Evolutionary conservation across 2,797 vertebrate species (phyloP).

Genomic region (Sternarchorhynchus goeldii): DNA sequence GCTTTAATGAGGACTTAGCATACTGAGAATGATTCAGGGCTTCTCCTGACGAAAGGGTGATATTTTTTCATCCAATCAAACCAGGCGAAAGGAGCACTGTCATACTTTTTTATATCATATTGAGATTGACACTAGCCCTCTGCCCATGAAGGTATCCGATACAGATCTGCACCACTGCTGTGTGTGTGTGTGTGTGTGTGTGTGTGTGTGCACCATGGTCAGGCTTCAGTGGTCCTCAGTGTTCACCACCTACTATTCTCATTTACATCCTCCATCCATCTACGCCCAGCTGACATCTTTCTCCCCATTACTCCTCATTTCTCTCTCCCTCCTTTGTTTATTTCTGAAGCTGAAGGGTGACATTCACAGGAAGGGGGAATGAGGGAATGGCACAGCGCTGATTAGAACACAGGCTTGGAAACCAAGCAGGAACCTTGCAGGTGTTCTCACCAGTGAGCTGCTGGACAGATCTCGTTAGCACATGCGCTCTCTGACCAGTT

Average conservation of each 20-base stretch:
- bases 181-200: background rate
- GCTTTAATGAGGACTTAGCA: conserved; percentile 47
- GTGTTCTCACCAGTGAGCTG: conserved; percentile 63
- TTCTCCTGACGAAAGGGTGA: conserved; percentile 25
- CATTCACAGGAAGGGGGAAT: conserved; percentile 24
- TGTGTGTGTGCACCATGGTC: conserved; percentile 7
- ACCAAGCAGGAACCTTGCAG: conserved; percentile 58
- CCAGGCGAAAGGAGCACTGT: background rate
- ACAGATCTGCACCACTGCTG: background rate
- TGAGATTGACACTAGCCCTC: conserved; percentile 2
- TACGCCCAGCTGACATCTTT: conserved; percentile 8
- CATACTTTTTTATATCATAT: conserved; percentile 8
- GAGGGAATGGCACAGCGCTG: conserved; percentile 33
- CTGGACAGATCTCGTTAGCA: conserved; percentile 67
- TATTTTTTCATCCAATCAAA: conserved; percentile 30
- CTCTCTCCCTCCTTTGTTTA: conserved; percentile 42
- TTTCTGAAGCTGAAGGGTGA: conserved; percentile 32
- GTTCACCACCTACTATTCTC: conserved; percentile 35
- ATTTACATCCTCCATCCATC: conserved; percentile 37
- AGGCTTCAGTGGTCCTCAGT: background rate
- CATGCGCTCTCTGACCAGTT: conserved; percentile 63
- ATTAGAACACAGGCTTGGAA: conserved; percentile 43
- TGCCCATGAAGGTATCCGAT: conserved; percentile 1
- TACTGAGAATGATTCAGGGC: conserved; percentile 41
- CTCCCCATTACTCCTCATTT: background rate